phyloP scores from a whole-genome alignment of 1,140 invertebrate genomes.

The Aphelinus certus region DNA sequence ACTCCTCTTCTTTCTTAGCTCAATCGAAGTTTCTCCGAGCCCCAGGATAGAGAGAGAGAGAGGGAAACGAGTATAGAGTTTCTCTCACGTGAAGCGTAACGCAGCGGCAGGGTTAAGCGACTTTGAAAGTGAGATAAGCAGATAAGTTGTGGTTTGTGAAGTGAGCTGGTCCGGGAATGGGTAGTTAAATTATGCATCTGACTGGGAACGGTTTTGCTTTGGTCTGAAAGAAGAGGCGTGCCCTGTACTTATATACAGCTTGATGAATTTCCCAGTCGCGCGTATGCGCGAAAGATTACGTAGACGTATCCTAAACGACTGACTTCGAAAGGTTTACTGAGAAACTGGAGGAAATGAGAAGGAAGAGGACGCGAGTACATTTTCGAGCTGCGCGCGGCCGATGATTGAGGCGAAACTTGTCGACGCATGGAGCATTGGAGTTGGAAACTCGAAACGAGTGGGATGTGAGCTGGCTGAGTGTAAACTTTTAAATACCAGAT shows the following conservation, averaged over 20 bases:
- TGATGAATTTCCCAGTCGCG: conserved; percentile 31
- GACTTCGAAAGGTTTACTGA: conserved; percentile 3
- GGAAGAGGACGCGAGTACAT: not conserved
- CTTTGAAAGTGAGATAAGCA: conserved; percentile 36
- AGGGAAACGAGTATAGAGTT: not conserved
- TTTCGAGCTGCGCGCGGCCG: conserved; percentile 6
- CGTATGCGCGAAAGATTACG: conserved; percentile 16
- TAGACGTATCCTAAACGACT: not conserved
- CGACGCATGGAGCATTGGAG: not conserved
- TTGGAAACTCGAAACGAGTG: conserved; percentile 23
- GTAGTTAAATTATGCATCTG: conserved; percentile 38
- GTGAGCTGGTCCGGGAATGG: not conserved
- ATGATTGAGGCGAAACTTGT: conserved; percentile 8
- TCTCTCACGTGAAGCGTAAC: conserved; percentile 12
- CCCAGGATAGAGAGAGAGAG: no score
- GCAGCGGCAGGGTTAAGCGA: conserved; percentile 16
- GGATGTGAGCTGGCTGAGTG: not conserved
- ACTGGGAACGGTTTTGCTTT: conserved; percentile 32
- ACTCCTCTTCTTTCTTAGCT: conserved; percentile 10
- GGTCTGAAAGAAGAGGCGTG: conserved; percentile 8
- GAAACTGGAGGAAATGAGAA: not conserved
- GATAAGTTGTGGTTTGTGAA: conserved; percentile 31
- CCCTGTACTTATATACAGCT: conserved; percentile 20
- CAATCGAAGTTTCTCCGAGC: conserved; percentile 24
- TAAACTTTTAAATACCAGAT: conserved; percentile 3